phyloP scores from a whole-genome alignment of 2,797 vertebrate species.

The Meda fulgida region DNA sequence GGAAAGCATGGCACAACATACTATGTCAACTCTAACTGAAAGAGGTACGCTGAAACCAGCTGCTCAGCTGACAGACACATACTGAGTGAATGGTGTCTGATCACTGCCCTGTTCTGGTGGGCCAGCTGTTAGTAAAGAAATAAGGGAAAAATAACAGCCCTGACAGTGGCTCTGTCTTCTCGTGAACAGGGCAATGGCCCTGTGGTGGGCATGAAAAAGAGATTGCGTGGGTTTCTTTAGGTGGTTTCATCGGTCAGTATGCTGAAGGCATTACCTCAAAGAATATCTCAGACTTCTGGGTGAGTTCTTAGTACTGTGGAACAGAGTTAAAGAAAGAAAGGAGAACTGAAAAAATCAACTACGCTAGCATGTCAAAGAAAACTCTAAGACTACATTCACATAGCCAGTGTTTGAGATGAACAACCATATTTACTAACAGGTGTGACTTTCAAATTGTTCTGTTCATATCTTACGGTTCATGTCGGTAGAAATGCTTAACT shows the following conservation, averaged over 20 bases:
- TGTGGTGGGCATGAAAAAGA: background rate
- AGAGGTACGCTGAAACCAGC: slow-evolving; percentile 75
- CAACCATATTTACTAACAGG: background rate
- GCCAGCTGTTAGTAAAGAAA: slow-evolving; percentile 14
- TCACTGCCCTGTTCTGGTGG: slow-evolving; percentile 28
- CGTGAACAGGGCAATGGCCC: slow-evolving; percentile 3
- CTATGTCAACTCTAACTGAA: slow-evolving; percentile 75
- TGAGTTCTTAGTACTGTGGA: slow-evolving; percentile 48
- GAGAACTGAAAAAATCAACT: slow-evolving; percentile 51
- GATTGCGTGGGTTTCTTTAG: slow-evolving; percentile 13
- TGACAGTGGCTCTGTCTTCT: slow-evolving; percentile 7
- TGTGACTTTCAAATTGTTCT: background rate
- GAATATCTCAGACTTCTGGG: slow-evolving; percentile 26
- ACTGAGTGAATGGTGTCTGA: slow-evolving; percentile 61
- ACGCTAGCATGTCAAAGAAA: background rate
- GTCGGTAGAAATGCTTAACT: background rate
- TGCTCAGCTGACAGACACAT: slow-evolving; percentile 70
- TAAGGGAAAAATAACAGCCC: background rate
- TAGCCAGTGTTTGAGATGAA: background rate
- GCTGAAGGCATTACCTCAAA: slow-evolving; percentile 3
- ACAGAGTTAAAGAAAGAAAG: slow-evolving; percentile 39
- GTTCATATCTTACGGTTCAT: background rate
- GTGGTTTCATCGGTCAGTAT: slow-evolving; percentile 14
- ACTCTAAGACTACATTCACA: too few species aligned
- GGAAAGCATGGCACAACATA: slow-evolving; percentile 88